Conservation (phyloP, 2,888 invertebrate species). For the Anthrax anthrax region DNA sequence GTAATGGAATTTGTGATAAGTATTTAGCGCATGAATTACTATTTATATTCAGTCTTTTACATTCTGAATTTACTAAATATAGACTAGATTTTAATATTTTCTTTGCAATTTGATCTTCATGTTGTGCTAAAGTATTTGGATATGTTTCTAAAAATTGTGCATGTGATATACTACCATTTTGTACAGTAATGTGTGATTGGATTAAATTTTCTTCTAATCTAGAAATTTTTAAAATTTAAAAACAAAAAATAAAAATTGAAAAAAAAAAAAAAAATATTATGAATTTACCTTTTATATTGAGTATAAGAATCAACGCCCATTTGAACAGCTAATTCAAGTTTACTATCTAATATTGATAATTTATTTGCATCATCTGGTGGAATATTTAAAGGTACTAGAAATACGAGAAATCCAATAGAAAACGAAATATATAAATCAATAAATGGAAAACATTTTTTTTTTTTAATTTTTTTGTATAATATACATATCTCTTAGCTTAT, state of each 20-base stretch:
- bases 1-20: conserved; percentile 39
- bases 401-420: background rate
- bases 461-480: too few species aligned
- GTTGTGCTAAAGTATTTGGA: conserved; percentile 21
- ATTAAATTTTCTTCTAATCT: conserved; percentile 26
- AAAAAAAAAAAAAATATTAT: background rate
- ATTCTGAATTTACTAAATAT: conserved; percentile 23
- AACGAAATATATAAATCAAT: background rate
- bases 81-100: conserved; percentile 27
- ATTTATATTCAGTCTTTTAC: conserved; percentile 23
- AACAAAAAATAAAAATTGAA: background rate
- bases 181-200: conserved; percentile 21
- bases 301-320: conserved; percentile 11
- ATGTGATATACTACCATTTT: conserved; percentile 28
- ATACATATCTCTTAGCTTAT: too few species aligned
- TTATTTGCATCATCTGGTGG: background rate
- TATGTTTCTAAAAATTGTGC: conserved; percentile 25
- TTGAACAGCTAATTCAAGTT: conserved; percentile 5
- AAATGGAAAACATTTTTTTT: too few species aligned
- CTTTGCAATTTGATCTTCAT: conserved; percentile 23
- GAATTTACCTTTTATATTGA: conserved; percentile 7
- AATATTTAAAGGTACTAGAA: background rate
- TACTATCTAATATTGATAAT: conserved; percentile 6
- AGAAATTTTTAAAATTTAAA: background rate
- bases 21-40: conserved; percentile 48